Evolutionary conservation across 2,113 vertebrate species (phyloP).

Genomic region (Crotalus helleri): DNA sequence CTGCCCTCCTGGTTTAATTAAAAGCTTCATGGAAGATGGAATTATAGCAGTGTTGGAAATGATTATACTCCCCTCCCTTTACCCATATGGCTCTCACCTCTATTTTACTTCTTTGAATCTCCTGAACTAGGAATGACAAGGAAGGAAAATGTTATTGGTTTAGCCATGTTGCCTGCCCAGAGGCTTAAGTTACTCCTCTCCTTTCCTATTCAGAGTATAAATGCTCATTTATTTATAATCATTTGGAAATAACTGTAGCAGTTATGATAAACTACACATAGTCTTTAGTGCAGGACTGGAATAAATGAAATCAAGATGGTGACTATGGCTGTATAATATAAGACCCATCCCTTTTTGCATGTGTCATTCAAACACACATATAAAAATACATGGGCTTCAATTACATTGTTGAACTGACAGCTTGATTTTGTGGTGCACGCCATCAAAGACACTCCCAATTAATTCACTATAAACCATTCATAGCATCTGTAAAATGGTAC

Average conservation of each 20-base stretch:
- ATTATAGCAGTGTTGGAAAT: neutral
- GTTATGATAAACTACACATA: neutral
- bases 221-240: neutral
- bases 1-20: neutral
- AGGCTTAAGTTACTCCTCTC: neutral
- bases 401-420: neutral
- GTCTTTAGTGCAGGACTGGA: neutral
- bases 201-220: neutral
- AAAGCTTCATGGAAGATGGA: neutral
- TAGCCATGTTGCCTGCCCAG: neutral
- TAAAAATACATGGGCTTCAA: neutral
- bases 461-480: neutral
- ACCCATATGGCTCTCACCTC: neutral
- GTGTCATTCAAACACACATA: neutral
- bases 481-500: neutral
- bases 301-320: neutral
- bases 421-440: neutral
- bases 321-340: neutral
- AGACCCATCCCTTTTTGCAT: neutral
- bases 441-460: neutral
- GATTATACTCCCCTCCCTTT: too few relatives aligned
- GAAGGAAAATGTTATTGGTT: neutral
- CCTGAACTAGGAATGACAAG: neutral
- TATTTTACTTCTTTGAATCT: neutral
- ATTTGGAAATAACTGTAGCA: neutral